These are phyloP conservation scores for Luidia sarsii DNA, from an alignment of 53 echinoderm and acorn worm genomes.

Conservation along the genomic window DNA sequence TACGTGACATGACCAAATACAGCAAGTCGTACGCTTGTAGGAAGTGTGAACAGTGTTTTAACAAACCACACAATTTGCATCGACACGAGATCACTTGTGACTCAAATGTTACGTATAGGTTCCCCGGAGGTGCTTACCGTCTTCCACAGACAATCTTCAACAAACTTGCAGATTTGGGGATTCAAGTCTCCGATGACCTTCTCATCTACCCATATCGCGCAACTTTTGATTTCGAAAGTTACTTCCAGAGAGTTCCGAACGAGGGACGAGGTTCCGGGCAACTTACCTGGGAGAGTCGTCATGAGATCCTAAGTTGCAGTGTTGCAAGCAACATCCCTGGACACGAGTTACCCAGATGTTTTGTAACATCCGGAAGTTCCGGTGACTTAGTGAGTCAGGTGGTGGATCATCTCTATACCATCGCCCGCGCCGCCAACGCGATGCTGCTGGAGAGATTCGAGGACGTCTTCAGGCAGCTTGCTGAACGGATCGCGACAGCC, in stretches of 20 bases:
- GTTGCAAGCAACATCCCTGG: conserved; percentile 47
- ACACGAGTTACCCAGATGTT: conserved; percentile 18
- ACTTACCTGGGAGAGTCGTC: conserved; percentile 3
- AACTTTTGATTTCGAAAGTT: conserved; percentile 54
- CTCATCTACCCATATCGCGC: conserved; percentile 28
- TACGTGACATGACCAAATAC: neutral
- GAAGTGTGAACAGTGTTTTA: neutral
- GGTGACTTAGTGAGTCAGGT: conserved; percentile 27
- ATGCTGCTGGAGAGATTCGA: neutral
- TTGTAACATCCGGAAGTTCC: conserved; percentile 44
- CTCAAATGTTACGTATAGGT: conserved; percentile 1
- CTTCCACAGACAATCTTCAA: conserved; percentile 49
- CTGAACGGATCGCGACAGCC: neutral
- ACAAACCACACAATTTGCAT: neutral
- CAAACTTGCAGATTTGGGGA: conserved; percentile 28
- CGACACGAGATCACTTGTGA: conserved; percentile 59
- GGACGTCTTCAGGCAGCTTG: neutral
- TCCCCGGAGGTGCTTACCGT: conserved; percentile 31
- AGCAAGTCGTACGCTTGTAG: neutral
- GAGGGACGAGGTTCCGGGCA: neutral
- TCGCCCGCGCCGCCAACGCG: neutral
- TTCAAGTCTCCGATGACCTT: neutral
- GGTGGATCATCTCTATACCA: conserved; percentile 9
- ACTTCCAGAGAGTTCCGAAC: neutral
- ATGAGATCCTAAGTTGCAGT: too few relatives aligned